Evolutionary conservation across 2,113 vertebrate species (phyloP).

Genomic region (Pachypanchax playfairii): DNA sequence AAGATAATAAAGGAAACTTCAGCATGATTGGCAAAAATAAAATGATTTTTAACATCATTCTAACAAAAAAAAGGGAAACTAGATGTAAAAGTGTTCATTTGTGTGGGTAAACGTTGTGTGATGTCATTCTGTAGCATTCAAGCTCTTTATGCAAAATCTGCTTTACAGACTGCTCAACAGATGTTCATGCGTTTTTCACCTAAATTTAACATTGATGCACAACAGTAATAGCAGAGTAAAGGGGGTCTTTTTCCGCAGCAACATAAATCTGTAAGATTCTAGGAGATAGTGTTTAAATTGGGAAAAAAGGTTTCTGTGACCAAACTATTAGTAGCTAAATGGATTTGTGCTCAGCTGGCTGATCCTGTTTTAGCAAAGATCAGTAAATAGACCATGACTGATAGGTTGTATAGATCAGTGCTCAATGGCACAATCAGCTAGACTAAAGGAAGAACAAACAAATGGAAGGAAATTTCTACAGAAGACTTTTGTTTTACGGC

Average conservation of each 20-base stretch:
- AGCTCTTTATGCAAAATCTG: not conserved
- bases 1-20: too few species aligned
- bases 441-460: not conserved
- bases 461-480: not conserved
- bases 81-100: not conserved
- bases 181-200: not conserved
- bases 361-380: too few species aligned
- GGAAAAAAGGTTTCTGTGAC: not conserved
- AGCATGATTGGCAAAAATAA: too few species aligned
- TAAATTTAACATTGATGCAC: not conserved
- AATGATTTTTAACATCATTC: not conserved
- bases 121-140: not conserved
- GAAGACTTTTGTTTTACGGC: not conserved
- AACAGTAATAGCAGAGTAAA: not conserved
- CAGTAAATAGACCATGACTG: too few species aligned
- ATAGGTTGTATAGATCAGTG: too few species aligned
- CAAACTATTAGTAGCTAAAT: not conserved
- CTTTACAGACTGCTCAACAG: conserved; percentile 1
- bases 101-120: not conserved
- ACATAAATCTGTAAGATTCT: not conserved
- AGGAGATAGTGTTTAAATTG: not conserved
- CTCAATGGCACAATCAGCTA: not conserved
- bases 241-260: not conserved
- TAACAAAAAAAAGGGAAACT: not conserved
- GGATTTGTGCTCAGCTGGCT: not conserved